Evolutionary conservation across 2,888 invertebrate genomes (phyloP).

Genomic region (Diaprepes abbreviatus): DNA sequence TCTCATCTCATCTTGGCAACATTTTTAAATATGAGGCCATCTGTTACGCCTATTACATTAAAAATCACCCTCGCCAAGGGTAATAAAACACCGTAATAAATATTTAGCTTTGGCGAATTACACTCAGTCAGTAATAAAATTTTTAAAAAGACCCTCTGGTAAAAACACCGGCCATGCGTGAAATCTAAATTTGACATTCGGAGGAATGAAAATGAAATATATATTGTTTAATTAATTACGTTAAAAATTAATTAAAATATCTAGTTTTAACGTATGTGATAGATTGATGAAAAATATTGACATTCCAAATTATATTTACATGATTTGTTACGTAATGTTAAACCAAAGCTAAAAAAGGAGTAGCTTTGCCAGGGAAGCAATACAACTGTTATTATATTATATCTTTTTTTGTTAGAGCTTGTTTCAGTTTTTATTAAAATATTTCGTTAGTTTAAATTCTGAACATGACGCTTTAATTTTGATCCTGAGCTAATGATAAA

Average conservation of each 20-base stretch:
- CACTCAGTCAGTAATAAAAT: slow-evolving; percentile 22
- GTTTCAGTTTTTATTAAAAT: too few species aligned
- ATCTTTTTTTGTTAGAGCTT: too few species aligned
- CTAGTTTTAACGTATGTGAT: too few species aligned
- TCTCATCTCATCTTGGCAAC: not conserved
- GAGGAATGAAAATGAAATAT: not conserved
- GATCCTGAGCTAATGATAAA: too few species aligned
- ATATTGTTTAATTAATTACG: slow-evolving; percentile 2
- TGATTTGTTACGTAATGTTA: too few species aligned
- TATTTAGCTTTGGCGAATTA: slow-evolving; percentile 20
- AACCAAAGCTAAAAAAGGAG: too few species aligned
- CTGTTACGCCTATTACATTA: slow-evolving; percentile 22
- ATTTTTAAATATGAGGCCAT: slow-evolving; percentile 15
- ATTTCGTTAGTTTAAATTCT: too few species aligned
- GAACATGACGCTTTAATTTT: too few species aligned
- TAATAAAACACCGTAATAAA: slow-evolving; percentile 24
- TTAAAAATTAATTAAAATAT: not conserved
- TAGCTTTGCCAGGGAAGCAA: too few species aligned
- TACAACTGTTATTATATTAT: too few species aligned
- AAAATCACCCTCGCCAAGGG: slow-evolving; percentile 20
- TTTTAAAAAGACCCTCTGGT: slow-evolving; percentile 16
- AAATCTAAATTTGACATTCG: slow-evolving; percentile 29
- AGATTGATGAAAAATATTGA: too few species aligned
- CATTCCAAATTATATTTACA: too few species aligned
- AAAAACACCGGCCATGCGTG: slow-evolving; percentile 14